Conservation (phyloP, 1,140 invertebrate species). For the Drosophila littoralis region DNA sequence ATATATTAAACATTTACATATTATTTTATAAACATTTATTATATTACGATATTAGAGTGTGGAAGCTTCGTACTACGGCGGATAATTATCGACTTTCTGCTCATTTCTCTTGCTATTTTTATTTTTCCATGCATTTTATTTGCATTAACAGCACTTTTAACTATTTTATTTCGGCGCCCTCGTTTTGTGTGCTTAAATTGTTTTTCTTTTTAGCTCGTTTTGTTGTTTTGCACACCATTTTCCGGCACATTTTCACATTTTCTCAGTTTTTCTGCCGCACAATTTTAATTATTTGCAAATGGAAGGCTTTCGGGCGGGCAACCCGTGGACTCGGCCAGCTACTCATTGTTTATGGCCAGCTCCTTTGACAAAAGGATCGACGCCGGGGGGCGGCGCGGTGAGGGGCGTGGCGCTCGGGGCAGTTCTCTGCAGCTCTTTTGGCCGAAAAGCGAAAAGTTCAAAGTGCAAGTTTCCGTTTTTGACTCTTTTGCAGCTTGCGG, state of each 20-base stretch:
- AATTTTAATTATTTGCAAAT: constrained; percentile 74
- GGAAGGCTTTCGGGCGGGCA: constrained; percentile 39
- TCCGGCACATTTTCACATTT: constrained; percentile 63
- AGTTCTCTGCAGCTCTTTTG: neutral
- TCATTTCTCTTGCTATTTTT: constrained; percentile 16
- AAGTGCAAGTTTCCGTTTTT: constrained; percentile 34
- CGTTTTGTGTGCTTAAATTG: constrained; percentile 47
- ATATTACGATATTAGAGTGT: neutral
- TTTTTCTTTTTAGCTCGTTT: constrained; percentile 44
- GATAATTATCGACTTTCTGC: neutral
- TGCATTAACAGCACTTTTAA: constrained; percentile 52
- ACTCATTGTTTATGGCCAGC: constrained; percentile 46
- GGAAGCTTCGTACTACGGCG: neutral
- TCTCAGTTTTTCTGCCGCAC: constrained; percentile 47
- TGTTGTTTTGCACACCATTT: constrained; percentile 61
- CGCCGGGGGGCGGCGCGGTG: neutral
- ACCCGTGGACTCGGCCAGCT: constrained; percentile 1
- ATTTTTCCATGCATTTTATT: constrained; percentile 17
- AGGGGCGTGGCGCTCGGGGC: neutral
- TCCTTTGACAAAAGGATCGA: constrained; percentile 46
- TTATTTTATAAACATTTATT: too few relatives aligned
- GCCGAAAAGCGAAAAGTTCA: constrained; percentile 55
- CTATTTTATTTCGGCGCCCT: constrained; percentile 67
- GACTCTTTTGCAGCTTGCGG: constrained; percentile 52
- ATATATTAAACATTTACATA: too few relatives aligned